Conservation (phyloP, 2,888 invertebrate genomes). For the Cephus runcator region DNA sequence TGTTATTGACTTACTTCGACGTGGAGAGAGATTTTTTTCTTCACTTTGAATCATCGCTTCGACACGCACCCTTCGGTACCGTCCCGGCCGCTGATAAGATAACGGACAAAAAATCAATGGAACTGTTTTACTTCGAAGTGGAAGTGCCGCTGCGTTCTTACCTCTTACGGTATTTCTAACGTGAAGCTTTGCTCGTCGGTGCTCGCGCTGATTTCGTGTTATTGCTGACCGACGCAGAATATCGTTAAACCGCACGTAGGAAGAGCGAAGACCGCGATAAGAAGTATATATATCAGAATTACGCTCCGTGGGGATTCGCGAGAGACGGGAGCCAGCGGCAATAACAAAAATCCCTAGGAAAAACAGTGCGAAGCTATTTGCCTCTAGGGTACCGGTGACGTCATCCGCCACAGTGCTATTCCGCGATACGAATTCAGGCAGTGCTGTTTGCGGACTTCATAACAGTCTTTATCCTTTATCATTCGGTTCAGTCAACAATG, state of each 20-base stretch:
- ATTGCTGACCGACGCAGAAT: background rate
- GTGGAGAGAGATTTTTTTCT: background rate
- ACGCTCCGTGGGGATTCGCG: background rate
- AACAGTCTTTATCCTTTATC: slow-evolving; percentile 2
- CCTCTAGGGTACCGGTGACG: background rate
- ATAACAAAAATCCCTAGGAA: background rate
- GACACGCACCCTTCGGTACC: background rate
- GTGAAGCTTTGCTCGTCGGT: background rate
- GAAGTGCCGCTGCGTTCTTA: background rate
- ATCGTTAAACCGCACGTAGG: background rate
- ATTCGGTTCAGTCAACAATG: slow-evolving; percentile 2
- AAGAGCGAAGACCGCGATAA: background rate
- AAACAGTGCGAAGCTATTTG: background rate
- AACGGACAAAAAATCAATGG: background rate
- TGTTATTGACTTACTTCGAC: background rate
- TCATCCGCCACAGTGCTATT: background rate
- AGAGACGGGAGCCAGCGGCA: background rate
- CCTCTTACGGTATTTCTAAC: background rate
- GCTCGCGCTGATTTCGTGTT: background rate
- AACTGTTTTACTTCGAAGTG: background rate
- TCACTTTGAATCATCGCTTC: background rate
- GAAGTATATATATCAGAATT: background rate
- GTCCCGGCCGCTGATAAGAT: background rate
- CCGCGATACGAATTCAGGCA: background rate
- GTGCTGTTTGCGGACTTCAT: background rate